phyloP scores from a whole-genome alignment of 2,888 invertebrate genomes.

The Pegoplata infirma region DNA sequence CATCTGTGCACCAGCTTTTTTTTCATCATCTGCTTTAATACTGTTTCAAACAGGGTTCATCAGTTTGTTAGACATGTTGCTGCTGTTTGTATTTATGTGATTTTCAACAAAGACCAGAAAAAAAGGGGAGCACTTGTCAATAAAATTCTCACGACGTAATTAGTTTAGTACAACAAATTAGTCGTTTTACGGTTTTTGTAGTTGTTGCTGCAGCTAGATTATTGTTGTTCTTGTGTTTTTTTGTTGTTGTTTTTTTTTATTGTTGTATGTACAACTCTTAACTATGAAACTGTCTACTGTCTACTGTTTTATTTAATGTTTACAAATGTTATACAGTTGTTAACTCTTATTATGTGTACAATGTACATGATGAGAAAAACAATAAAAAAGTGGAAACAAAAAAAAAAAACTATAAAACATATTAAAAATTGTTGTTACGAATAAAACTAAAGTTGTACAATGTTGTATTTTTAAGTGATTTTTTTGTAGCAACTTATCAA shows the following conservation, averaged over 20 bases:
- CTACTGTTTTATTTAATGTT: slow-evolving; percentile 39
- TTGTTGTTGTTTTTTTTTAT: slow-evolving; percentile 41
- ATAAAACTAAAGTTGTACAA: no score
- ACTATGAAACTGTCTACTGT: slow-evolving; percentile 28
- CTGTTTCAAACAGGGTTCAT: neutral
- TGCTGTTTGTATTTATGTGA: slow-evolving; percentile 16
- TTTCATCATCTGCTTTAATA: neutral
- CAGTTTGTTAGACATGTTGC: slow-evolving; percentile 2
- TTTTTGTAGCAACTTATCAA: no score
- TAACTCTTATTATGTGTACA: slow-evolving; percentile 30
- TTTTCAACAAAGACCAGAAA: slow-evolving; percentile 11
- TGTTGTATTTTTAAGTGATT: no score
- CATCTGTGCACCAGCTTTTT: neutral
- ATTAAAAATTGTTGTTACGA: neutral
- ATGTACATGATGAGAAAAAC: neutral
- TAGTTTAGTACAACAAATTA: slow-evolving; percentile 55
- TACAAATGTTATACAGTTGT: slow-evolving; percentile 52
- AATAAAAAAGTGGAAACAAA: neutral
- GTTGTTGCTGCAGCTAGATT: slow-evolving; percentile 9
- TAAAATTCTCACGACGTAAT: slow-evolving; percentile 52
- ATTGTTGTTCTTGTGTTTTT: slow-evolving; percentile 23
- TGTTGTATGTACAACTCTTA: slow-evolving; percentile 34
- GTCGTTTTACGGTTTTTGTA: slow-evolving; percentile 41
- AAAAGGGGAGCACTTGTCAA: slow-evolving; percentile 29
- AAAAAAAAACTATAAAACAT: neutral